Percentiles rank a stretch among this genome's conserved stretches.
These are phyloP conservation scores for Pangasius larnaudii DNA, from an alignment of 2,797 vertebrate species.

Conservation along the genomic window DNA sequence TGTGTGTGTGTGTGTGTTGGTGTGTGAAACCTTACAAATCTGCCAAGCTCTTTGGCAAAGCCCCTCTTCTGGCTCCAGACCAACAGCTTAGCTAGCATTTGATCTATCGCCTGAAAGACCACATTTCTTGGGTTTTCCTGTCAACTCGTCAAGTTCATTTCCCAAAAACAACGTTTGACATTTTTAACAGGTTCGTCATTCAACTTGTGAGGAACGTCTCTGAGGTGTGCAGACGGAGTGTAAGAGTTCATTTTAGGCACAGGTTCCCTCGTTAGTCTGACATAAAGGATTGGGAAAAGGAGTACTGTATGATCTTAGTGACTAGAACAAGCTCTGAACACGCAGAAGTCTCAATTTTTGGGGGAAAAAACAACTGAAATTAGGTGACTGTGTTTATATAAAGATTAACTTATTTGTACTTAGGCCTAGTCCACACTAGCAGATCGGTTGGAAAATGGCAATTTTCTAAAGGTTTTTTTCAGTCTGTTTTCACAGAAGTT, in stretches of 20 bases:
- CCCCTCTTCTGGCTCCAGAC: background rate
- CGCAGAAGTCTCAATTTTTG: background rate
- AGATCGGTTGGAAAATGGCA: background rate
- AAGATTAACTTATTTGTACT: background rate
- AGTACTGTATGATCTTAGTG: background rate
- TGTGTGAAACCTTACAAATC: background rate
- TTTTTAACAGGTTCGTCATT: background rate
- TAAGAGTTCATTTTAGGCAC: background rate
- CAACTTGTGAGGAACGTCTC: background rate
- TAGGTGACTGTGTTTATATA: background rate
- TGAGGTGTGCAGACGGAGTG: background rate
- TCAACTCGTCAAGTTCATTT: conserved; percentile 4
- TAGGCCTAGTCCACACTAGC: background rate
- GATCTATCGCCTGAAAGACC: conserved; percentile 11
- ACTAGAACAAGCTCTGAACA: background rate
- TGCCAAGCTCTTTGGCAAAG: conserved; percentile 25
- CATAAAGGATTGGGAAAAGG: background rate
- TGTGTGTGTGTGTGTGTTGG: background rate
- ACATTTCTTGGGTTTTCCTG: background rate
- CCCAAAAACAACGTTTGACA: background rate
- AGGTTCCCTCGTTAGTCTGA: background rate
- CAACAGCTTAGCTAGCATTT: conserved; percentile 5
- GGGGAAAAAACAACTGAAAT: background rate
- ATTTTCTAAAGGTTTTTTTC: background rate
- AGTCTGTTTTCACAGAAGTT: no score